Conservation (phyloP, 1,140 invertebrate genomes). For the Zaprionus ornatus region DNA sequence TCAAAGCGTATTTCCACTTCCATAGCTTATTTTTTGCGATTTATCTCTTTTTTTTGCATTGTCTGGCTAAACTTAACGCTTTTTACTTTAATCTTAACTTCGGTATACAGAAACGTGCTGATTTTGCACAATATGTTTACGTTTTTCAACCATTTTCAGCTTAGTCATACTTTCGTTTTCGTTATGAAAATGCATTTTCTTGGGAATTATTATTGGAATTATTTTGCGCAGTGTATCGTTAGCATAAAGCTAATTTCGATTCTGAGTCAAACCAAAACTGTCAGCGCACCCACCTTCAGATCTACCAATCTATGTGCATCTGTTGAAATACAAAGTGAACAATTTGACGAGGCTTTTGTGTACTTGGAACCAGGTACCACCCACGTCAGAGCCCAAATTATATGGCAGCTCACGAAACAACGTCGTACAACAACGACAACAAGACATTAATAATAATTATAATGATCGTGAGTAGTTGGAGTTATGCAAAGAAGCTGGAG, state of each 20-base stretch:
- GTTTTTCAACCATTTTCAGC: not conserved
- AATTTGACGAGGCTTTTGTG: constrained; percentile 34
- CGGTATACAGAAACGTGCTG: constrained; percentile 22
- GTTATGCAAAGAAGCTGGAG: constrained; percentile 57
- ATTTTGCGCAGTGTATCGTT: constrained; percentile 33
- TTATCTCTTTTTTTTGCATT: not conserved
- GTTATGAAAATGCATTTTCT: not conserved
- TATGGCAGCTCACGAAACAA: constrained; percentile 41
- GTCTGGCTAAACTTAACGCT: not conserved
- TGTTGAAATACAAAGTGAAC: constrained; percentile 48
- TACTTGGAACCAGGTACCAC: constrained; percentile 28
- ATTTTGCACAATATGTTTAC: constrained; percentile 15
- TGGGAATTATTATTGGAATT: not conserved
- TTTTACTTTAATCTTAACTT: constrained; percentile 31
- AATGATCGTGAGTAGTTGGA: constrained; percentile 31
- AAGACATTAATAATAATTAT: constrained; percentile 34
- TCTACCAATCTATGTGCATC: constrained; percentile 54
- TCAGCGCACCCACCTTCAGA: constrained; percentile 55
- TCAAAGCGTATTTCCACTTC: not conserved
- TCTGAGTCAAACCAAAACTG: constrained; percentile 43
- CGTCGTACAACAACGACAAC: not conserved
- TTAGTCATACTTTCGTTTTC: constrained; percentile 17
- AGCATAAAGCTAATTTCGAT: constrained; percentile 45
- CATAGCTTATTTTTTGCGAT: not conserved
- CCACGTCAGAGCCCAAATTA: constrained; percentile 60